Base-by-base conservation (phyloP, 1,140 invertebrate species). In the Galleria mellonella region DNA sequence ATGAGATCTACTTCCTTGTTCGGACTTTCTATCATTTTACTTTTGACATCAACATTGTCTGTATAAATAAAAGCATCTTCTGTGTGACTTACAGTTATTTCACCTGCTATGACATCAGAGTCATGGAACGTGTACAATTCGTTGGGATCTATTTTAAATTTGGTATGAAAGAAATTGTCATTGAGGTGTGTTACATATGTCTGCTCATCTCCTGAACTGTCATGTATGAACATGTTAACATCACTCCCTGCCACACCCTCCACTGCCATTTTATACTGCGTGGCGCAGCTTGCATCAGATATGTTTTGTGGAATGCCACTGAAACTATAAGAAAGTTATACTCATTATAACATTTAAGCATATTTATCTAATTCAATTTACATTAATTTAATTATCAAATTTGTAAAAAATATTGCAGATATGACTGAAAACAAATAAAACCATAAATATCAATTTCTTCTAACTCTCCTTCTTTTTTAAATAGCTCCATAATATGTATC, bases 241-340 rank as follows among this genome's bases (percentile, higher is more conserved):
- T 87, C 82, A 66, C 67, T 58, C 47, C 66, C 56, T 36, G 75
- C 62, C 35, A 79, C 77, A 54, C 74, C 72, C 35, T 83, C 77
- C 49, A 81, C 81, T 55, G 76, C 76, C 76, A 81, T 82, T 50
- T 84, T 83, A 62, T 79, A 83, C 50, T 84, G 81, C 45, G 76
- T 75, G 29, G 79, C 75, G 55, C 83, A 83, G 55, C 72, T 83
- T 37, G 65, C 71, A 56, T 87, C 83, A 46, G 85, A 82, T 73
- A 82, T 75, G 69, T 76, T 77, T 72, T 86, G 85, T 71, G 83
- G 67, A 64, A 87, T 85, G 69, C 79, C 83, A 75, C 82, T 84
- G 66, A 85, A 87, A 67, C 85, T 87, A 54, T 23, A 55, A 53
- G 42, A 37, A 45, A 36, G 31, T 32, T 14, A 47, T 11, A 31